A percentile compares a stretch with the other conserved stretches of the same genome.
Evolutionary conservation across 2,797 vertebrate species (phyloP).

Genomic region (Sebastes oblongus): DNA sequence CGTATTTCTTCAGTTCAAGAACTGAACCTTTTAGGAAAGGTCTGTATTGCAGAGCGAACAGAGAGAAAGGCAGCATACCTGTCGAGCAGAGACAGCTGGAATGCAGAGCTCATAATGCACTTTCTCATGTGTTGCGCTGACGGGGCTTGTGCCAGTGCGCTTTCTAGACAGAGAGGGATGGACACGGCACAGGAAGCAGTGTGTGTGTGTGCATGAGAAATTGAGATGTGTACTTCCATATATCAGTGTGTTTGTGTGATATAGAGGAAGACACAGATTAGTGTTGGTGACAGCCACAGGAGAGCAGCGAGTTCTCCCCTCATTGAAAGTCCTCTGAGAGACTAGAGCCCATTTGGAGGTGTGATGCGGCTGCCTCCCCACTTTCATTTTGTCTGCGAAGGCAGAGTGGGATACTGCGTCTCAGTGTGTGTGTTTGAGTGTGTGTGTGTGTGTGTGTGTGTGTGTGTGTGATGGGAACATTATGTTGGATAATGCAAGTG

Average conservation of each 20-base stretch:
- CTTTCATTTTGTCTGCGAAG: conserved; percentile 70
- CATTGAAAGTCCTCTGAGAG: conserved; percentile 69
- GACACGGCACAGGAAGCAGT: background rate
- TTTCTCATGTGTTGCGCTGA: conserved; percentile 65
- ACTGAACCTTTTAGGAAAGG: conserved; percentile 20
- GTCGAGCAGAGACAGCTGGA: conserved; percentile 58
- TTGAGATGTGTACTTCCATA: background rate
- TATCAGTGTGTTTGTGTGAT: background rate
- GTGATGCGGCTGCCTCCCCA: conserved; percentile 70
- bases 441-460: background rate
- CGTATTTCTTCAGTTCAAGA: conserved; percentile 60
- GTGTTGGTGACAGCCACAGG: conserved; percentile 63
- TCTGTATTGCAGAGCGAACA: conserved; percentile 30
- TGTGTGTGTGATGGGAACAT: conserved; percentile 2
- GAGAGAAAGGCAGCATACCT: conserved; percentile 53
- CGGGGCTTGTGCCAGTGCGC: conserved; percentile 37
- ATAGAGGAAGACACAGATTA: conserved; percentile 42
- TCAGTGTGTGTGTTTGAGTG: background rate
- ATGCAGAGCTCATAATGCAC: conserved; percentile 59
- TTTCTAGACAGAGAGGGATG: conserved; percentile 19
- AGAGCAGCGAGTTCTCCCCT: conserved; percentile 46
- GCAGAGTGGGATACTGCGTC: conserved; percentile 33
- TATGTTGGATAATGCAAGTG: conserved; percentile 27
- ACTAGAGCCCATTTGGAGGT: conserved; percentile 73
- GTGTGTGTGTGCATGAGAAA: background rate